Base-by-base conservation (phyloP, 2,888 invertebrate genomes). In the Ariolimax columbianus region DNA sequence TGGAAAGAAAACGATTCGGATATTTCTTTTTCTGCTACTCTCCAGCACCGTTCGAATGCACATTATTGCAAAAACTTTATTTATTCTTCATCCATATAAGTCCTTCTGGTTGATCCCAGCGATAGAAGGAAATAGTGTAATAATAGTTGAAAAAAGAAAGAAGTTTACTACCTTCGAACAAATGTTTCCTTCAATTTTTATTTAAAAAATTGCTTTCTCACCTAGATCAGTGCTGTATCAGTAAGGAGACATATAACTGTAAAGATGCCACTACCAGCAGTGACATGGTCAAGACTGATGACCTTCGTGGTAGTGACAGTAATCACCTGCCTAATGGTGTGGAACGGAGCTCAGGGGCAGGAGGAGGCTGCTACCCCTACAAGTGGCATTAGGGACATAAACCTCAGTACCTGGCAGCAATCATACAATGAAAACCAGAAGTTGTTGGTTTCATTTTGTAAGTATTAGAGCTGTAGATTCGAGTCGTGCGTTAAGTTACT, bases 381-480 rank as follows among this genome's bases (percentile, higher is more conserved):
- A 33, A 33, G 33, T 17, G 51, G 33, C 23, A n/a, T 83, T 33
- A 7, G 40, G 33, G 83, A 83, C 17, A 59, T 83, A 6, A 72
- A 70, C 70, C 51, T 77, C 3, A 55, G 66, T 23, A 17, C n/a
- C 26, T 83, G 83, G 83, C 78, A 78, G 55, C 33, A 83, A 30
- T 26, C 78, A 11, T 51, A 78, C 19, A 59, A 66, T 55, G 83
- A 72, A 33, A 70, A 70, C 19, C 66, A 55, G 30, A 83, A 78
- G 59, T 51, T 78, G 17, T 38, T 83, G 36, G 77, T 83, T 17
- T 72, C 78, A 14, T 78, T 83, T 14, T 77, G 83, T 83, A 70
- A 83, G 83, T 59, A 77, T 26, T 63, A n/a, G 59, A 17, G 23
- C 9, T 47, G n/a, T n/a, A n/a, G n/a, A n/a, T n/a, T n/a, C n/a